Percentiles rank a stretch among this genome's conserved stretches.
phyloP scores from a whole-genome alignment of 2,797 vertebrate genomes.

The Monodelphis domestica region DNA sequence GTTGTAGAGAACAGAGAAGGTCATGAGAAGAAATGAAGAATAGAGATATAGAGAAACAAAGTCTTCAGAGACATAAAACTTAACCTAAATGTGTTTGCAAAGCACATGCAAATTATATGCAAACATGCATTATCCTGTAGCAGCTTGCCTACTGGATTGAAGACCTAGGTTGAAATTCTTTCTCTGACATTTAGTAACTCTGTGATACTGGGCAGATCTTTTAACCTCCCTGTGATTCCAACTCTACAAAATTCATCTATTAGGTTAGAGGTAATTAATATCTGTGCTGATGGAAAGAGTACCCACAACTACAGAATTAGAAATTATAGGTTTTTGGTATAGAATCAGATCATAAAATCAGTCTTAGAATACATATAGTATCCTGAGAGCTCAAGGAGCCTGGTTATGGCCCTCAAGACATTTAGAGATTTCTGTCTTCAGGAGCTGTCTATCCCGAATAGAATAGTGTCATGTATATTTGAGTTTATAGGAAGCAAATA shows the following conservation, averaged over 20 bases:
- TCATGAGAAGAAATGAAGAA: not conserved
- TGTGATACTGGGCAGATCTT: not conserved
- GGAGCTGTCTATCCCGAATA: not conserved
- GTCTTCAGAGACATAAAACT: not conserved
- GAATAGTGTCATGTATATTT: not conserved
- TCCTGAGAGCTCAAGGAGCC: not conserved
- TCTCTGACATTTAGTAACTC: not conserved
- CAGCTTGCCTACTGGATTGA: not conserved
- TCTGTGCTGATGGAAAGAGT: too few relatives aligned
- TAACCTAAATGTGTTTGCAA: not conserved
- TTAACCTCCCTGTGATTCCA: not conserved
- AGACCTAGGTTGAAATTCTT: not conserved
- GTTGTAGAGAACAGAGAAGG: not conserved
- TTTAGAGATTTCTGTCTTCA: not conserved
- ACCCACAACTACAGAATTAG: not conserved
- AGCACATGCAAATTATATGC: not conserved
- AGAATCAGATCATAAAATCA: not conserved
- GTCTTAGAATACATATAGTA: not conserved
- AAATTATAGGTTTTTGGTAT: not conserved
- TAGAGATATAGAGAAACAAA: not conserved
- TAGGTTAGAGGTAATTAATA: not conserved
- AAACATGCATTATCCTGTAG: not conserved
- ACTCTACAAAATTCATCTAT: not conserved
- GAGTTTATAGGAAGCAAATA: not conserved
- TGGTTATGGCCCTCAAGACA: not conserved